A percentile compares a stretch with the other conserved stretches of the same genome.
Conservation (phyloP, 1,140 invertebrate species). For the Drosophila bocki region DNA sequence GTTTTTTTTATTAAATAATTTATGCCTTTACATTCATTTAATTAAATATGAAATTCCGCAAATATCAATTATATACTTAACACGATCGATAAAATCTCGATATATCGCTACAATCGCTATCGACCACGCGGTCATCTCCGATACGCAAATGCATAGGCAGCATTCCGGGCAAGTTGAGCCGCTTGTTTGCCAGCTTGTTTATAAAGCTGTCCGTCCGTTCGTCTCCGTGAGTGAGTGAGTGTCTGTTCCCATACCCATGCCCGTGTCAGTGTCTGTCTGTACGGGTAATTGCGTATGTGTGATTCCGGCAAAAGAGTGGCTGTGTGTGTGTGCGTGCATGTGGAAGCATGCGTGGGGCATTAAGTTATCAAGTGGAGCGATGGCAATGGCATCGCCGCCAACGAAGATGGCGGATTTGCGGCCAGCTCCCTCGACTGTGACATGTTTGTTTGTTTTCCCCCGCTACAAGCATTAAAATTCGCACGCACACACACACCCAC, state of each 20-base stretch:
- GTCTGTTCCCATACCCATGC: not conserved
- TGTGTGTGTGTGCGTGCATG: conserved; percentile 43
- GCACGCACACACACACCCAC: conserved; percentile 19
- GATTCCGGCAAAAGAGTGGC: conserved; percentile 20
- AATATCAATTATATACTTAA: not conserved
- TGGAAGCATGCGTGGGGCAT: conserved; percentile 71
- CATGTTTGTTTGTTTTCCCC: conserved; percentile 67
- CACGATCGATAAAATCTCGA: not conserved
- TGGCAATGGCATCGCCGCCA: conserved; percentile 39
- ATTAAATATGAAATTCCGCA: not conserved
- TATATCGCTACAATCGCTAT: not conserved
- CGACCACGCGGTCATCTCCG: conserved; percentile 16
- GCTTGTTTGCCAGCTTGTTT: conserved; percentile 45
- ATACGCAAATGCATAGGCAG: conserved; percentile 40
- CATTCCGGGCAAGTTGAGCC: conserved; percentile 33
- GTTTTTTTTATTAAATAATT: too few relatives aligned
- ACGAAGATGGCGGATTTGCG: conserved; percentile 59
- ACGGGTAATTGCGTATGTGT: conserved; percentile 32
- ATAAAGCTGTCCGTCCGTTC: conserved; percentile 31
- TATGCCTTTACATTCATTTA: too few relatives aligned
- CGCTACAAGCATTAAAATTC: conserved; percentile 63
- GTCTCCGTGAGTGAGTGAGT: conserved; percentile 9
- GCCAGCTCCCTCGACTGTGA: conserved; percentile 60
- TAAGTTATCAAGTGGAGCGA: conserved; percentile 70
- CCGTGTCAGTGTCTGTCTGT: conserved; percentile 1